Evolutionary conservation across 1,140 invertebrate genomes (phyloP).

Genomic region (Conus betulinus): DNA sequence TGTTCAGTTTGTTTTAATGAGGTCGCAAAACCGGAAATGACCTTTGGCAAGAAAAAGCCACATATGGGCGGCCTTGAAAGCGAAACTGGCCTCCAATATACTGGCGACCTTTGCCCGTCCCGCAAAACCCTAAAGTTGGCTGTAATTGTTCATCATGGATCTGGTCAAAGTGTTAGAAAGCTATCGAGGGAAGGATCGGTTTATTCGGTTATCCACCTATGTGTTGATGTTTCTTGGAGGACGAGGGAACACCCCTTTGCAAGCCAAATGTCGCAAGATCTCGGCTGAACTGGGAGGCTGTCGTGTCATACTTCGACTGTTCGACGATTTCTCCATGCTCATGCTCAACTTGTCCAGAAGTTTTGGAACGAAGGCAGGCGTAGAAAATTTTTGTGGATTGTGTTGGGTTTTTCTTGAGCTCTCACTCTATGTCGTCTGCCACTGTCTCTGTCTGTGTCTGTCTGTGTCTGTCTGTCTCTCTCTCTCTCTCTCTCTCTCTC

Average conservation of each 20-base stretch:
- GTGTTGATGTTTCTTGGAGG: conserved; percentile 67
- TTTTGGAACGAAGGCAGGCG: conserved; percentile 59
- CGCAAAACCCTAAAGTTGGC: not conserved
- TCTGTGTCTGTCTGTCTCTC: not conserved
- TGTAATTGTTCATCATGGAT: conserved; percentile 9
- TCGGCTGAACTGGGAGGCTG: conserved; percentile 81
- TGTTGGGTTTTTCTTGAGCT: too few species aligned
- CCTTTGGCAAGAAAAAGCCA: not conserved
- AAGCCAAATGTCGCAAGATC: conserved; percentile 80
- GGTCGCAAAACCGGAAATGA: conserved; percentile 21
- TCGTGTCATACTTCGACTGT: conserved; percentile 82
- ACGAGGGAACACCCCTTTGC: conserved; percentile 74
- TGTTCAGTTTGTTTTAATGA: too few species aligned
- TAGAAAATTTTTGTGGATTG: not conserved
- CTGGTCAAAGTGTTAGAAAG: conserved; percentile 75
- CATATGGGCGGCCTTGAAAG: not conserved
- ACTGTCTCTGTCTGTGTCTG: too few species aligned
- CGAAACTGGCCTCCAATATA: not conserved
- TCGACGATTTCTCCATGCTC: conserved; percentile 86
- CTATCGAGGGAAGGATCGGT: conserved; percentile 79
- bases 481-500: not conserved
- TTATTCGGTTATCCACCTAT: conserved; percentile 84
- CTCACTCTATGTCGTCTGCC: too few species aligned
- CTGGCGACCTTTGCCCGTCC: conserved; percentile 10
- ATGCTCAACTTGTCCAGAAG: conserved; percentile 57